Conservation (phyloP, 2,888 invertebrate genomes). For the Cloeon dipterum region DNA sequence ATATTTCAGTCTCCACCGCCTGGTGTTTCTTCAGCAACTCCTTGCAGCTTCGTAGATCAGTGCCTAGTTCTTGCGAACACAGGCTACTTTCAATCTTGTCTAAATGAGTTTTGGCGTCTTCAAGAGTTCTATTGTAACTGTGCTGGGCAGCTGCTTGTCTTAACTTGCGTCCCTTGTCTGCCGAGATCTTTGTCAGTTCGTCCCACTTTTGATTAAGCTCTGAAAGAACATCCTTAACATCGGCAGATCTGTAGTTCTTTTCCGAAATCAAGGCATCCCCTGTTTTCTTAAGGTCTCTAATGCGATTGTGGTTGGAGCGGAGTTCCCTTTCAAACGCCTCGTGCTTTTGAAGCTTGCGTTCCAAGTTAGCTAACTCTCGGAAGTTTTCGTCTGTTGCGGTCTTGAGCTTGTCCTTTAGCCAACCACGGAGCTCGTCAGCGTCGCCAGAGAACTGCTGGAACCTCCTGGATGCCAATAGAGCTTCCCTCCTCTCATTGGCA, state of each 20-base stretch:
- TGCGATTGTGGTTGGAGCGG: slow-evolving; percentile 79
- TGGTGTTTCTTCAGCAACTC: slow-evolving; percentile 77
- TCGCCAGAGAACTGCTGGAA: slow-evolving; percentile 86
- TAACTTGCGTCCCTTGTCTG: slow-evolving; percentile 44
- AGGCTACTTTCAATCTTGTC: slow-evolving; percentile 63
- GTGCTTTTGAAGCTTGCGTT: slow-evolving; percentile 84
- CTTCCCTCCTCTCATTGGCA: slow-evolving; percentile 28
- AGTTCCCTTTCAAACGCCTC: slow-evolving; percentile 92
- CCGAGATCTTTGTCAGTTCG: slow-evolving; percentile 39
- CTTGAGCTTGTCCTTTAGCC: slow-evolving; percentile 80
- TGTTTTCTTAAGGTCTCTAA: slow-evolving; percentile 61
- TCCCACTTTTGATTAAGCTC: slow-evolving; percentile 60
- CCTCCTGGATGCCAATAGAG: slow-evolving; percentile 22
- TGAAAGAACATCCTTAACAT: slow-evolving; percentile 40
- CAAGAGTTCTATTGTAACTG: slow-evolving; percentile 35
- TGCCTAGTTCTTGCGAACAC: slow-evolving; percentile 60
- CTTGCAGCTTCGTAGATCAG: slow-evolving; percentile 77
- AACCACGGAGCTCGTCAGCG: slow-evolving; percentile 68
- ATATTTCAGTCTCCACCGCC: slow-evolving; percentile 63
- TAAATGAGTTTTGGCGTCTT: slow-evolving; percentile 70
- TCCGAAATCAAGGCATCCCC: slow-evolving; percentile 48
- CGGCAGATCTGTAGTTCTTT: slow-evolving; percentile 40
- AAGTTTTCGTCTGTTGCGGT: slow-evolving; percentile 86
- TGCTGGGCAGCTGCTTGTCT: slow-evolving; percentile 77
- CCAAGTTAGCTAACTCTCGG: slow-evolving; percentile 68